A percentile compares a stretch with the other conserved stretches of the same genome.
phyloP scores from a whole-genome alignment of 2,797 vertebrate genomes.

The Gambusia yucatana region DNA sequence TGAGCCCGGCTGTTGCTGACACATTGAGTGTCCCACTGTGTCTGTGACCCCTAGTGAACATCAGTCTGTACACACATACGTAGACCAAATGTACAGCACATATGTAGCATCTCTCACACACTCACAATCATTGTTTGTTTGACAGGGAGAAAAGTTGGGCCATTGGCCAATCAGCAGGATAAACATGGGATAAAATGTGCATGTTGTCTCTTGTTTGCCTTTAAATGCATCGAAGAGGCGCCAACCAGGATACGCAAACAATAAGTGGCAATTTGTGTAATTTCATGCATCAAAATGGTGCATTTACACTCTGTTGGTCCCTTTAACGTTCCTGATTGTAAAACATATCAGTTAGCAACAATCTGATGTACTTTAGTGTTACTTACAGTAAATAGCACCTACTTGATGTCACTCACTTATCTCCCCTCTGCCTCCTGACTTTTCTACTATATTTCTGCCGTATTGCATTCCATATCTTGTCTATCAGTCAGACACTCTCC shows the following conservation, averaged over 20 bases:
- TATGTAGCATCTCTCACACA: slow-evolving; percentile 51
- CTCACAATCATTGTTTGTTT: slow-evolving; percentile 58
- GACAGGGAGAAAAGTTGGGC: slow-evolving; percentile 35
- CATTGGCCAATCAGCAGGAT: slow-evolving; percentile 52
- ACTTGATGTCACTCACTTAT: slow-evolving; percentile 4
- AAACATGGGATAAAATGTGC: slow-evolving; percentile 58
- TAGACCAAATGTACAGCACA: slow-evolving; percentile 25
- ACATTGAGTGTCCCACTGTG: slow-evolving; percentile 27
- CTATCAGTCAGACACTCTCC: slow-evolving; percentile 42
- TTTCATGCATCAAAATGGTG: slow-evolving; percentile 1
- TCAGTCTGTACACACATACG: slow-evolving; percentile 1
- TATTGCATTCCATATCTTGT: slow-evolving; percentile 28
- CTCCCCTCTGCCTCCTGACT: slow-evolving; percentile 3
- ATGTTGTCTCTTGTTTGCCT: slow-evolving; percentile 35
- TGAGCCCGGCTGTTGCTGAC: slow-evolving; percentile 38
- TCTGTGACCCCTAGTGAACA: slow-evolving; percentile 32
- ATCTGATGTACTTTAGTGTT: not conserved
- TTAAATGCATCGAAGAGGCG: slow-evolving; percentile 36
- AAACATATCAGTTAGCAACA: slow-evolving; percentile 6
- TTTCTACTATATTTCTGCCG: slow-evolving; percentile 22
- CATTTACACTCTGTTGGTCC: not conserved
- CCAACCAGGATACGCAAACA: slow-evolving; percentile 19
- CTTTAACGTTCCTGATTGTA: slow-evolving; percentile 3
- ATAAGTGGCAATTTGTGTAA: not conserved
- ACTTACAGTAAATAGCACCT: not conserved